Base-by-base conservation (phyloP, 2,113 vertebrate species). In the Limanda limanda region DNA sequence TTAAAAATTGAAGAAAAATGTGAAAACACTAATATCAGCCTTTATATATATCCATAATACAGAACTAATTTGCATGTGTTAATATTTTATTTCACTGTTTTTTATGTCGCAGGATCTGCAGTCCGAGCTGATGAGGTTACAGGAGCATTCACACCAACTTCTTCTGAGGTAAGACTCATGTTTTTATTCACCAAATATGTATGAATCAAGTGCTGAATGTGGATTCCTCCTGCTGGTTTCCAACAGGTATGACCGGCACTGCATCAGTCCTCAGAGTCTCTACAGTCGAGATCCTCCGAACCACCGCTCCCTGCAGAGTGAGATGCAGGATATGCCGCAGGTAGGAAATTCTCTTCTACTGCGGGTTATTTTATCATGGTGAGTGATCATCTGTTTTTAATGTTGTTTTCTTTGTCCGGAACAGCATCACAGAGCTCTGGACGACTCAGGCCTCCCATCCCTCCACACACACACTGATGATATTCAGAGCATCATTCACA, bases 281-380 rank as follows among this genome's bases (percentile, higher is more conserved):
- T 81, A 79, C 35, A 54, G 79, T 18, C 84, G 68, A 6, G 79
- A 88, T 37, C 76, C 74, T 59, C 88, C 90, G 18, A 94, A 94
- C 77, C 81, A 73, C 21, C 88, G 56, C 73, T 94, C 94, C 35
- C 83, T 95, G 71, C 92, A 92, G 61, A 92, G 87, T 11, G 94
- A 95, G 83, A 91, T 95, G 65, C 89, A 93, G 78, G 91, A 95
- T 4, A 81, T 86, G 60, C 93, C 92, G 74, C 88, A 92, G 92
- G 94, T 94, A 72, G 70, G 69, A 72, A 14, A n/a, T 0, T 2
- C 47, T 57, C 17, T 0, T 3, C 62, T 10, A 31, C 24, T 1
- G 17, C 18, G 15, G 24, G 13, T 72, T 24, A 17, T 63, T 35
- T 58, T 68, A 60, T 54, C n/a, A 1, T 7, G 31, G 31, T 31